Evolutionary conservation across 2,797 vertebrate genomes (phyloP).

Genomic region (Merluccius polli): DNA sequence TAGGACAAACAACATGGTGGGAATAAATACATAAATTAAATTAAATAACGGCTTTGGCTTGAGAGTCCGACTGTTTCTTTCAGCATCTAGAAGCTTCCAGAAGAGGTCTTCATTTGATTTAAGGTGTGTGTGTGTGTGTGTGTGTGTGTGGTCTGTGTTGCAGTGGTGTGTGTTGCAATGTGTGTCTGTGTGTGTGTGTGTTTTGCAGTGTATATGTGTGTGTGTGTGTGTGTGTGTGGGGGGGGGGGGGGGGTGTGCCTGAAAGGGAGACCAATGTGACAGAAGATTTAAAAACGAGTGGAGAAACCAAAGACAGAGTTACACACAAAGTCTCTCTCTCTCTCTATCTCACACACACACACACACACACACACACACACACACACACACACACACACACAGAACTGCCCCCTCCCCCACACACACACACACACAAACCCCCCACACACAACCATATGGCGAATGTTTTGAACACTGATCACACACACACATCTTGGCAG

Average conservation of each 20-base stretch:
- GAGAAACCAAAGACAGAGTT: neutral
- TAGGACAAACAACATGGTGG: neutral
- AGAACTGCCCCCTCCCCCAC: slow-evolving; percentile 9
- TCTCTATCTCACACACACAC: neutral
- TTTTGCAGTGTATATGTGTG: no score
- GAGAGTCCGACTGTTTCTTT: neutral
- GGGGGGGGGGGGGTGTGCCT: neutral
- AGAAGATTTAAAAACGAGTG: neutral
- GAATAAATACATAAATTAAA: neutral
- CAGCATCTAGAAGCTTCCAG: neutral
- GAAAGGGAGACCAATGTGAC: neutral
- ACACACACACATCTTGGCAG: slow-evolving; percentile 54
- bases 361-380: neutral
- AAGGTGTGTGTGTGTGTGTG: neutral
- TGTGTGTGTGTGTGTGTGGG: no score
- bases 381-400: neutral
- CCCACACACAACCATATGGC: slow-evolving; percentile 21
- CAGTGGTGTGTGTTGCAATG: neutral
- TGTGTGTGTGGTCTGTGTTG: neutral
- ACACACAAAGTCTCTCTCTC: neutral
- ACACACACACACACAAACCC: slow-evolving; percentile 23
- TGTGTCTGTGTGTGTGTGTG: neutral
- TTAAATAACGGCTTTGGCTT: neutral
- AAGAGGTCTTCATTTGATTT: neutral
- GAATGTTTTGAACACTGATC: slow-evolving; percentile 63